These are phyloP conservation scores for Cetonia aurata DNA, from an alignment of 2,888 invertebrate genomes.

Conservation along the genomic window DNA sequence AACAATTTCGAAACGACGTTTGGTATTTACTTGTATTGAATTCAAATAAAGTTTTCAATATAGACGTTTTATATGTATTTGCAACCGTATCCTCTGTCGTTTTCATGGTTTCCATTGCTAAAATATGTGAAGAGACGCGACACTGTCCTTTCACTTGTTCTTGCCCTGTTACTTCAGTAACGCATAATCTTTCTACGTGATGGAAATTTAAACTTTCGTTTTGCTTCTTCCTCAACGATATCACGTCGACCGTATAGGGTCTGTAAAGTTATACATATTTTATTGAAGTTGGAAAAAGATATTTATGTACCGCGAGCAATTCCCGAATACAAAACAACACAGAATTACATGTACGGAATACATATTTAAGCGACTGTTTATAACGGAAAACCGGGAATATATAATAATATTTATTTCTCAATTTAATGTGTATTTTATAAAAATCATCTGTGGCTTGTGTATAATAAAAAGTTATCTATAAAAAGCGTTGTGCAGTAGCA, in stretches of 20 bases:
- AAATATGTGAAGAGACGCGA: neutral
- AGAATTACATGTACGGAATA: neutral
- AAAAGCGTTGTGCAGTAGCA: too few species aligned
- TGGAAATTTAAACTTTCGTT: neutral
- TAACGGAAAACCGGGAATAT: neutral
- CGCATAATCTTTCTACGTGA: constrained; percentile 20
- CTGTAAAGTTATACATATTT: constrained; percentile 4
- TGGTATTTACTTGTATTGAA: too few species aligned
- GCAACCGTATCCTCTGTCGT: too few species aligned
- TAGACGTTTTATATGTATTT: too few species aligned
- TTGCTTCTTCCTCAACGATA: neutral
- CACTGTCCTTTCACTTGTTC: neutral
- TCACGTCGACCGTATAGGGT: neutral
- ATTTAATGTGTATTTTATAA: too few species aligned
- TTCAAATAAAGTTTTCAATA: too few species aligned
- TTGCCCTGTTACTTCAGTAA: neutral
- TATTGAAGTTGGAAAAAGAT: constrained; percentile 1
- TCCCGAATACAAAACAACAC: too few species aligned
- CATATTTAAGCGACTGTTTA: constrained; percentile 1
- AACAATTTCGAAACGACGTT: too few species aligned
- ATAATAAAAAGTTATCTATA: too few species aligned
- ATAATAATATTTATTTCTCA: too few species aligned
- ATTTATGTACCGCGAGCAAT: too few species aligned
- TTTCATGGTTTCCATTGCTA: neutral
- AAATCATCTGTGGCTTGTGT: too few species aligned